Evolutionary conservation across 2,113 vertebrate genomes (phyloP).

Genomic region (Herpetotheres cachinnans): DNA sequence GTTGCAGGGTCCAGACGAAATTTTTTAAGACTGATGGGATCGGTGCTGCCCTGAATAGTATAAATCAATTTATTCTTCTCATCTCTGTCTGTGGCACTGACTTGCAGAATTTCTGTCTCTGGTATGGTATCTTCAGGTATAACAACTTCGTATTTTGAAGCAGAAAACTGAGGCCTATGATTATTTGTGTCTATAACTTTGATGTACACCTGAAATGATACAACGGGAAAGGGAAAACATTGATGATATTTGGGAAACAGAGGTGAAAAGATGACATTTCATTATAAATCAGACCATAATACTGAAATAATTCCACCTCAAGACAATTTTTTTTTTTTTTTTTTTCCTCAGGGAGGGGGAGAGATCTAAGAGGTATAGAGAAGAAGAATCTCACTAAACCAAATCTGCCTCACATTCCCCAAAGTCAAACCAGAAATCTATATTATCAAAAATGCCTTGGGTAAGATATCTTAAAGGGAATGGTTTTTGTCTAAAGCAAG

Average conservation of each 20-base stretch:
- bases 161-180: conserved; percentile 91
- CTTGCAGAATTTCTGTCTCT: conserved; percentile 87
- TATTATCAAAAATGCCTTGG: neutral
- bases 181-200: conserved; percentile 97
- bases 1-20: conserved; percentile 92
- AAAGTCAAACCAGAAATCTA: neutral
- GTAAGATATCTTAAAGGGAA: neutral
- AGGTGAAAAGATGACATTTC: neutral
- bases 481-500: neutral
- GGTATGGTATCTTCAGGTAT: conserved; percentile 86
- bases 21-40: conserved; percentile 90
- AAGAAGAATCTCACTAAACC: neutral
- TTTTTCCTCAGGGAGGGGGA: neutral
- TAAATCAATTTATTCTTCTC: conserved; percentile 97
- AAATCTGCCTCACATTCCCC: neutral
- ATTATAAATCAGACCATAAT: neutral
- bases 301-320: neutral
- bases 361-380: neutral
- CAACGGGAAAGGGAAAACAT: neutral
- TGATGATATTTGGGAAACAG: neutral
- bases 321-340: neutral
- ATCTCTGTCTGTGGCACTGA: conserved; percentile 88
- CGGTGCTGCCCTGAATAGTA: conserved; percentile 90
- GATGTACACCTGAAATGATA: conserved; percentile 86
- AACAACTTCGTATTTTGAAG: conserved; percentile 83